A percentile compares a stretch with the other conserved stretches of the same genome.
Conservation (phyloP, 2,113 vertebrate species). For the Nannospalax galili region DNA sequence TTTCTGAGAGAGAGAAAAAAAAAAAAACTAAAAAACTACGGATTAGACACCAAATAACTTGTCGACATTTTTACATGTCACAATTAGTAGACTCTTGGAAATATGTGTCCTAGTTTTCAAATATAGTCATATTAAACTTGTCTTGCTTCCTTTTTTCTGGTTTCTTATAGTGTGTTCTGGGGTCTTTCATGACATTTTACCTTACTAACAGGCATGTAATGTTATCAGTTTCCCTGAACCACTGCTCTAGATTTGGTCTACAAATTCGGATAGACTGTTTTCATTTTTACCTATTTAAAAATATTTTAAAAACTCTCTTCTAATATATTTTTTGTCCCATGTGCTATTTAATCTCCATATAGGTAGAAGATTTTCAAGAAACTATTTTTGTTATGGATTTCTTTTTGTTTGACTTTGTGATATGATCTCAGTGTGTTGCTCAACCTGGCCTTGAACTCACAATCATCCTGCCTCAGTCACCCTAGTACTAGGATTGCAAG, state of each 20-base stretch:
- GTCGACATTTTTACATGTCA: neutral
- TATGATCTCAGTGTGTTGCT: too few species aligned
- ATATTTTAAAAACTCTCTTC: neutral
- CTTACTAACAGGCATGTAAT: neutral
- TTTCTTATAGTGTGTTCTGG: neutral
- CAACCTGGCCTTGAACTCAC: too few species aligned
- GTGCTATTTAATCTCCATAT: too few species aligned
- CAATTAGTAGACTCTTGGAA: neutral
- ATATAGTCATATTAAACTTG: neutral
- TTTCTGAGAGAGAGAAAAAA: too few species aligned
- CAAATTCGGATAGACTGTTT: neutral
- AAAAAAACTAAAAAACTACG: too few species aligned
- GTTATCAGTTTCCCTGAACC: neutral
- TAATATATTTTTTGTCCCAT: neutral
- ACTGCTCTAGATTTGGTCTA: neutral
- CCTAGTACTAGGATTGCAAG: too few species aligned
- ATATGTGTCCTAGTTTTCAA: neutral
- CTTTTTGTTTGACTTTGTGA: too few species aligned
- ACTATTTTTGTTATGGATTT: neutral
- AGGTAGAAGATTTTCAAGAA: too few species aligned
- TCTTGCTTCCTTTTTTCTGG: neutral
- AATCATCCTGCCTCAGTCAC: too few species aligned
- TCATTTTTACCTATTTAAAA: conserved; percentile 9
- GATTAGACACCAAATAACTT: neutral
- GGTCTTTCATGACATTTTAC: neutral